Base-by-base conservation (phyloP, 2,797 vertebrate genomes). In the Siniperca scherzeri region DNA sequence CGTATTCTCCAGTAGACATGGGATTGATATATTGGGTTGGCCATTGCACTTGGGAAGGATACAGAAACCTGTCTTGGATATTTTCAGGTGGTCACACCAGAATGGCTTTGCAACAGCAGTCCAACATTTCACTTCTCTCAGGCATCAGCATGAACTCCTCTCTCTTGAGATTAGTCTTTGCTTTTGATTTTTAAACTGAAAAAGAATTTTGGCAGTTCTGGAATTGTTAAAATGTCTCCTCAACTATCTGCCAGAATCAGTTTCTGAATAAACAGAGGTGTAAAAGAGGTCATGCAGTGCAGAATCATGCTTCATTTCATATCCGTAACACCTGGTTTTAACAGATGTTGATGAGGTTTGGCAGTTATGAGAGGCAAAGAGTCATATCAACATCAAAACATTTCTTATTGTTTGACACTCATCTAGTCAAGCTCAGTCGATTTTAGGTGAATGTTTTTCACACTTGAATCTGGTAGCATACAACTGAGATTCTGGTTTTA, bases 321-420 rank as follows among this genome's bases (percentile, higher is more conserved):
- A 79, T 87, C 66, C 70, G 59, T 36, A 80, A 77, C 77, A 85
- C 75, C 84, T 77, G 69, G 36, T 79, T 83, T 74, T 36, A 67
- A 81, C 72, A 84, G 71, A 81, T 90, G 86, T 55, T 84, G 67
- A 90, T 77, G 73, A 76, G 69, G 46, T 68, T 81, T 86, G 78
- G 80, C 86, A 75, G 82, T 65, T 74, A 21, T 4, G 8, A 68
- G 78, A 76, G 80, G 80, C 57, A 38, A 44, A 30, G 25, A 77
- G 72, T 82, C 68, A 16, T 11, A 36, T 77, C 75, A 55, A 55
- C 81, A 66, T 85, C 66, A 59, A 73, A 84, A 85, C 70, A 74
- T 10, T 22, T 10, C 36, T 86, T 44, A 56, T 76, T 74, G 82
- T 82, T 75, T 2, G 42, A 79, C 60, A 66, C 52, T 72, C 66